Evolutionary conservation across 2,113 vertebrate genomes (phyloP), one percentile per base, ranked within the genome.

Genomic region (Gymnogyps californianus): DNA sequence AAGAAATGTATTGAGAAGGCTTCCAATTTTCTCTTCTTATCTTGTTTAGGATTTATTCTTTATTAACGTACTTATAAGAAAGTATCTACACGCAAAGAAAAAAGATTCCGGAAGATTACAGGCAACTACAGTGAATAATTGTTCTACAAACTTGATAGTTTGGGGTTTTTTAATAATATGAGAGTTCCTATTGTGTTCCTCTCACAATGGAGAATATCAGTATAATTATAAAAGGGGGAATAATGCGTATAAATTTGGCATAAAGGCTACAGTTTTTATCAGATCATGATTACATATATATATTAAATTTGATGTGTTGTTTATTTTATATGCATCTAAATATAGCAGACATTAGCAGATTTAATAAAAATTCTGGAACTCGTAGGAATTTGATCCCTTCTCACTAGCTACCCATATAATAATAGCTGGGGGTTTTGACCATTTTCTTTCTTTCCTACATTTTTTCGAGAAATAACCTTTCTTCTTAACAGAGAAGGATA

Each of bases 41-140:
- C 90, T 94, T 96, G 90, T 96, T 96, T 97, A 96, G 95, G 95
- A 96, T 96, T 97, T 95, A 93, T 90, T 91, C 93, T 94, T 97
- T 96, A 94, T 96, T 96, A 96, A 90, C 90, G 54, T 93, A 92
- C 83, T 96, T 97, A 54, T 88, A 95, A 78, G 87, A 85, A 93
- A 96, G 78, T 64, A 97, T 72, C 77, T 79, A 52, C 69, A 92
- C 57, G 90, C 58, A 93, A 91, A 84, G 83, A 76, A 92, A 81
- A 82, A 80, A 92, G 69, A 96, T 90, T 71, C 83, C 62, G 71
- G 46, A 78, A 90, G 85, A 95, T 84, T 93, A 96, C 62, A 66
- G 70, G 42, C 70, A 92, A 95, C 55, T 90, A 46, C 58, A 95
- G 51, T 47, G 46, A 96, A 64, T 87, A 93, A 96, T 89, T 85